phyloP scores from a whole-genome alignment of 1,140 invertebrate species.

The Aphis craccivora region DNA sequence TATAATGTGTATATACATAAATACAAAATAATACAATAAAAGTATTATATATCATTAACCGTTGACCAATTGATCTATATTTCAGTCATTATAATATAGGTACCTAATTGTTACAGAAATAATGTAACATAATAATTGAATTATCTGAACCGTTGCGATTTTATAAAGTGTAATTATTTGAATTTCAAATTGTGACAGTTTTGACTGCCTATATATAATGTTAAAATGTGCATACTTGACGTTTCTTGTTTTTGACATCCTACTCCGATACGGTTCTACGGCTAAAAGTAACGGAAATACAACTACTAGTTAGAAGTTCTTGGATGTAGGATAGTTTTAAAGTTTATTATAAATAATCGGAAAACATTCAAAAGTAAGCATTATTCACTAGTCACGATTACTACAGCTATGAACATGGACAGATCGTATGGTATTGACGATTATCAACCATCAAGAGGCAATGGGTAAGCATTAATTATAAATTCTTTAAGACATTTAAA shows the following conservation, averaged over 20 bases:
- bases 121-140: conserved; percentile 14
- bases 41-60: background rate
- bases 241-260: conserved; percentile 36
- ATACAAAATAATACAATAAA: background rate
- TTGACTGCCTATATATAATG: background rate
- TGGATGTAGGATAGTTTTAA: background rate
- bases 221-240: background rate
- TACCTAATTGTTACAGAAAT: background rate
- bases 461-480: conserved; percentile 13
- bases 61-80: background rate
- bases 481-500: background rate
- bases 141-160: conserved; percentile 4
- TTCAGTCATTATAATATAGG: background rate
- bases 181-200: conserved; percentile 36
- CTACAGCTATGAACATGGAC: background rate
- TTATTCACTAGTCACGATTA: conserved; percentile 6
- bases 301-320: background rate
- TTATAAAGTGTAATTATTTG: background rate
- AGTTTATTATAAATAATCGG: background rate
- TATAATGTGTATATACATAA: too few relatives aligned
- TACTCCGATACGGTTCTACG: conserved; percentile 30
- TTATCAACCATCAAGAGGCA: conserved; percentile 32
- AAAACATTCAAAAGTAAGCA: background rate
- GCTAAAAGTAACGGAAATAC: conserved; percentile 27
- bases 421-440: conserved; percentile 44